Percentiles rank a stretch among this genome's conserved stretches.
Conservation (phyloP, 2,797 vertebrate genomes). For the Hydrocynus forskahlii region DNA sequence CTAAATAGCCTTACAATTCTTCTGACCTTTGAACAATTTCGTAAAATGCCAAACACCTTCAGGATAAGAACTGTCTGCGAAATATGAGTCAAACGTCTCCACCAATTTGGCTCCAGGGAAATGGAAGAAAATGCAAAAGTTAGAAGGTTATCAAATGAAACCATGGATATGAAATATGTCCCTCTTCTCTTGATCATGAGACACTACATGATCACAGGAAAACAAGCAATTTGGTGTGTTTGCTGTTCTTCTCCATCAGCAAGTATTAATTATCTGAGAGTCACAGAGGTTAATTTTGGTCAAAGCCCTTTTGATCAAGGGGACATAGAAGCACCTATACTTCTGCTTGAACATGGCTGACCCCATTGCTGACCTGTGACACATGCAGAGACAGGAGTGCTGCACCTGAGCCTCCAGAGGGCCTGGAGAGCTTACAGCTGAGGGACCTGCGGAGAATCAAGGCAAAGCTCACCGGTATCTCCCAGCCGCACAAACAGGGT, state of each 20-base stretch:
- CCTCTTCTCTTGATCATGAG: not conserved
- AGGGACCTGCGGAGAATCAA: slow-evolving; percentile 63
- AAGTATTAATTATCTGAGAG: slow-evolving; percentile 94
- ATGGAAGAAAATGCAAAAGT: not conserved
- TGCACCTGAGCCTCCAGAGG: slow-evolving; percentile 65
- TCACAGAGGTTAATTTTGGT: slow-evolving; percentile 93
- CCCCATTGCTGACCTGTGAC: slow-evolving; percentile 89
- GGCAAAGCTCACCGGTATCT: slow-evolving; percentile 35
- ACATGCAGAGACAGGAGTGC: slow-evolving; percentile 84
- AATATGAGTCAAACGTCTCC: slow-evolving; percentile 31
- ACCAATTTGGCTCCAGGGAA: slow-evolving; percentile 18
- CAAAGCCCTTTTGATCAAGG: slow-evolving; percentile 90
- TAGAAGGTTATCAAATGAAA: slow-evolving; percentile 11
- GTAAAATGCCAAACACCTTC: slow-evolving; percentile 33
- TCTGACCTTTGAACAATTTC: slow-evolving; percentile 30
- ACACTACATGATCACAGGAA: slow-evolving; percentile 46
- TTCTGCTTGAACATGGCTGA: slow-evolving; percentile 82
- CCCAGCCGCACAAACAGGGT: slow-evolving; percentile 41
- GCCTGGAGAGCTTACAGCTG: slow-evolving; percentile 64
- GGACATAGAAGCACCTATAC: slow-evolving; percentile 80
- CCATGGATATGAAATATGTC: not conserved
- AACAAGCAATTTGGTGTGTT: slow-evolving; percentile 47
- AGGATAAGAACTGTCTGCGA: slow-evolving; percentile 15
- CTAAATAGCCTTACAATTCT: not conserved
- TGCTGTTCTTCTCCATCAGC: slow-evolving; percentile 83